Evolutionary conservation across 2,113 vertebrate species (phyloP).

Genomic region (Tupaia chinensis): DNA sequence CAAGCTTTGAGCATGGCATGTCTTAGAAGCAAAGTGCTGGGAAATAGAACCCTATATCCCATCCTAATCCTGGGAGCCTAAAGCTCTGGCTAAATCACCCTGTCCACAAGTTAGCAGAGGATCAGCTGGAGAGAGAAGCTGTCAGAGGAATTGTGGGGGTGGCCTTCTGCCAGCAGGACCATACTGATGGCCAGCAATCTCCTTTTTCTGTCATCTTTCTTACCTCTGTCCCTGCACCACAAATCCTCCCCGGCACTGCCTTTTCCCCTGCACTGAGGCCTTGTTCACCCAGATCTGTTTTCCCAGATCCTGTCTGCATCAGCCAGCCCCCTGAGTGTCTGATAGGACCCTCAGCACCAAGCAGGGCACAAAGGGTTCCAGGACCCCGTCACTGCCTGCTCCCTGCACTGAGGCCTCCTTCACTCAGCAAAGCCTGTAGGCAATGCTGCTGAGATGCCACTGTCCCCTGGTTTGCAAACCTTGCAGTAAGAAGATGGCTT

Average conservation of each 20-base stretch:
- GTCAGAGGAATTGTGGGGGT: not conserved
- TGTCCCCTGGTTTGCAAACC: not conserved
- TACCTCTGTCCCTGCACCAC: not conserved
- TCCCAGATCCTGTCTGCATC: not conserved
- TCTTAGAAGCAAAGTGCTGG: not conserved
- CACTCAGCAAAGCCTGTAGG: not conserved
- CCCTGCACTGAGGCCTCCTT: not conserved
- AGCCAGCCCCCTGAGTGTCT: too few relatives aligned
- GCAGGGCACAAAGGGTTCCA: too few relatives aligned
- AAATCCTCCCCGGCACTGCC: accelerated
- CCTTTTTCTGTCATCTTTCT: not conserved
- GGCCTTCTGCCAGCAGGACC: not conserved
- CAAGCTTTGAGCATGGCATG: not conserved
- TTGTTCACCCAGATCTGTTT: not conserved
- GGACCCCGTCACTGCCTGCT: not conserved
- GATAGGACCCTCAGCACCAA: too few relatives aligned
- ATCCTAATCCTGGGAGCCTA: not conserved
- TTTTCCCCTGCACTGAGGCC: not conserved
- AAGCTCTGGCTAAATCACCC: not conserved
- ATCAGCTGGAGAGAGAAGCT: not conserved
- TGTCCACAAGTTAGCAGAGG: not conserved
- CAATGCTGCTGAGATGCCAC: accelerated
- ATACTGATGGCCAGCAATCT: accelerated
- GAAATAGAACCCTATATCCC: not conserved
- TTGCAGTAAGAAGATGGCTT: not conserved